Evolutionary conservation across 2,113 vertebrate genomes (phyloP).

Genomic region (Gnathonemus longibarbis): DNA sequence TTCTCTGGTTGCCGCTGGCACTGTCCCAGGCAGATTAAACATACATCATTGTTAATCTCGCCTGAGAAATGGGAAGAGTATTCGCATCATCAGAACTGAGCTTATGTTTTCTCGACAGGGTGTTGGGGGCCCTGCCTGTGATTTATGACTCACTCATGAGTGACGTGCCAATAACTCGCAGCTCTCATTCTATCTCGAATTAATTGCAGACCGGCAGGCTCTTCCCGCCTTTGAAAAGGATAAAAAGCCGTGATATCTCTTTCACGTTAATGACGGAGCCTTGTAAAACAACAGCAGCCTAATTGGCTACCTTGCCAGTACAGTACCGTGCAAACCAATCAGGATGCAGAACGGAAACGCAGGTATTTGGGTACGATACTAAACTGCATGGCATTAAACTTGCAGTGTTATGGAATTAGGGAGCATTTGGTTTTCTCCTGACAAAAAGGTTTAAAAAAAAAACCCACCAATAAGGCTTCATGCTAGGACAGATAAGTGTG

Average conservation of each 20-base stretch:
- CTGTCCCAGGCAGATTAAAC: conserved; percentile 34
- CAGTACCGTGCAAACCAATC: neutral
- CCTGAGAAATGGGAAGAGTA: conserved; percentile 47
- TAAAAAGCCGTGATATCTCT: conserved; percentile 13
- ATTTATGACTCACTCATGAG: conserved; percentile 45
- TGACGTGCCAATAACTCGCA: conserved; percentile 50
- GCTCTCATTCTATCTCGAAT: conserved; percentile 53
- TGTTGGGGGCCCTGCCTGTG: conserved; percentile 51
- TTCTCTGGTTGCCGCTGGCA: conserved; percentile 29
- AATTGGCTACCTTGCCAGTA: conserved; percentile 1
- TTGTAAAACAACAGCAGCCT: conserved; percentile 15
- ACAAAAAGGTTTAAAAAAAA: neutral
- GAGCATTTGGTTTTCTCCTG: neutral
- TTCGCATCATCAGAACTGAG: conserved; percentile 53
- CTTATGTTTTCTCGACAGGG: conserved; percentile 63
- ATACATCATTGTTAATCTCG: conserved; percentile 56
- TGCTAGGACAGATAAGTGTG: neutral
- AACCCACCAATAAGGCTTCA: neutral
- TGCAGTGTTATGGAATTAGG: neutral
- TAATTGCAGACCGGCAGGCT: conserved; percentile 53
- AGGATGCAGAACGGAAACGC: neutral
- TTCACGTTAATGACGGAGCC: conserved; percentile 13
- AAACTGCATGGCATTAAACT: neutral
- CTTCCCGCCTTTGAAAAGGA: conserved; percentile 40
- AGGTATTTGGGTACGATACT: neutral